Base-by-base conservation (phyloP, 2,113 vertebrate species). In the Pelvicachromis taeniatus region DNA sequence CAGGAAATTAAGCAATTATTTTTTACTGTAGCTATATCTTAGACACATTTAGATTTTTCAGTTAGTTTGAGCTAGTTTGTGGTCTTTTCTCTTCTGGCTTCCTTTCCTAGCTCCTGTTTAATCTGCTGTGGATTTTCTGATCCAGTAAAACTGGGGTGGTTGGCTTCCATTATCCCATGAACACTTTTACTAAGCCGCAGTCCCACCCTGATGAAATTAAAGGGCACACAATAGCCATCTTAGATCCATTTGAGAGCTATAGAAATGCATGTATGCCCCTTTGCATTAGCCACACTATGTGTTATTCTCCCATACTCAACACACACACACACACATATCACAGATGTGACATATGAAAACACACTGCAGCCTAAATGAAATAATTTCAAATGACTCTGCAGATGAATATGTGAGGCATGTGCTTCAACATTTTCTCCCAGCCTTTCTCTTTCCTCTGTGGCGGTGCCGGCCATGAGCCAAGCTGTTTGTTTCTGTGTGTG, bases 111-210 rank as follows among this genome's bases (percentile, higher is more conserved):
- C 26, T 87, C 52, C 10, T 61, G 48, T 84, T 89, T 35, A 52
- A 17, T 68, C 83, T 1, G 23, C 33, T 13, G 4, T 73, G 58
- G 59, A 45, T 85, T 59, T 77, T 83, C 53, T 79, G 78, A 9
- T 56, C 63, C 77, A 73, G 77, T 79, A 65, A 48, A 68, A 68
- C 59, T 81, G 55, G 48, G 12, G 7, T 63, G 35, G 73, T 81
- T 85, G 78, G 45, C 42, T 54, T 82, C 86, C 68, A 87, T 92
- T 87, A 91, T 83, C 70, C 77, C 65, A 91, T 89, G 85, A 93
- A 88, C 87, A 85, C 38, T 88, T 52, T 86, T 83, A 85, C 80
- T 55, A 83, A 91, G 81, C 82, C 40, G 38, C 77, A 77, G 78
- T 70, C 68, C 35, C 77, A 82, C 79, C 88, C 78, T 84, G 68